Evolutionary conservation across 2,113 vertebrate species (phyloP).

Genomic region (Cynopterus brachyotis): DNA sequence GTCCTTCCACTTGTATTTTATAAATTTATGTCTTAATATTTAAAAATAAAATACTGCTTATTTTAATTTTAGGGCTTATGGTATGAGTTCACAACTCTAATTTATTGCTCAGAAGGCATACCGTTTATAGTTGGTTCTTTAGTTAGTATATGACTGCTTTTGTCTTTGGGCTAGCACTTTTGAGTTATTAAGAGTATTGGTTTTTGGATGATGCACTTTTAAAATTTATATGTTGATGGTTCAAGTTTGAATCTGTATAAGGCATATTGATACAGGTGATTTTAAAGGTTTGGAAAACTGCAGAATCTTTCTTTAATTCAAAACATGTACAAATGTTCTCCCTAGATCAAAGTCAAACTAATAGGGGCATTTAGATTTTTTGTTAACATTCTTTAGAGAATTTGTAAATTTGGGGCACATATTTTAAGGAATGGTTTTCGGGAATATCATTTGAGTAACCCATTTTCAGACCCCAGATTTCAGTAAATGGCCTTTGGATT

Average conservation of each 20-base stretch:
- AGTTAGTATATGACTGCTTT: background rate
- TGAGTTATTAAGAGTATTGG: background rate
- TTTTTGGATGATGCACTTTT: background rate
- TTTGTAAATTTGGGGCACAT: background rate
- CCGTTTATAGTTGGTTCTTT: background rate
- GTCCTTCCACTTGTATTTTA: background rate
- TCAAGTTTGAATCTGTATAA: background rate
- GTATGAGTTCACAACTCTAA: background rate
- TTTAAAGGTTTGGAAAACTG: conserved; percentile 26
- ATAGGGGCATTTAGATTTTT: background rate
- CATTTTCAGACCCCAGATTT: background rate
- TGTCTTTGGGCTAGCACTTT: background rate
- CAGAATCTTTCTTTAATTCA: background rate
- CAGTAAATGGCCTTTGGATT: background rate
- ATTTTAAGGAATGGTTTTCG: background rate
- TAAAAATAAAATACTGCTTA: background rate
- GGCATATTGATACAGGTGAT: background rate
- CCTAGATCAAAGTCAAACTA: background rate
- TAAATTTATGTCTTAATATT: background rate
- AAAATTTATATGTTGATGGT: background rate
- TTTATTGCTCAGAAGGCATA: background rate
- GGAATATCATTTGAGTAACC: background rate
- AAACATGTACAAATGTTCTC: background rate
- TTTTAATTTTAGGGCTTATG: background rate
- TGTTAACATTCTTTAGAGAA: background rate